These are phyloP conservation scores for Scleropages formosus DNA, from an alignment of 2,797 vertebrate genomes.

Conservation along the genomic window DNA sequence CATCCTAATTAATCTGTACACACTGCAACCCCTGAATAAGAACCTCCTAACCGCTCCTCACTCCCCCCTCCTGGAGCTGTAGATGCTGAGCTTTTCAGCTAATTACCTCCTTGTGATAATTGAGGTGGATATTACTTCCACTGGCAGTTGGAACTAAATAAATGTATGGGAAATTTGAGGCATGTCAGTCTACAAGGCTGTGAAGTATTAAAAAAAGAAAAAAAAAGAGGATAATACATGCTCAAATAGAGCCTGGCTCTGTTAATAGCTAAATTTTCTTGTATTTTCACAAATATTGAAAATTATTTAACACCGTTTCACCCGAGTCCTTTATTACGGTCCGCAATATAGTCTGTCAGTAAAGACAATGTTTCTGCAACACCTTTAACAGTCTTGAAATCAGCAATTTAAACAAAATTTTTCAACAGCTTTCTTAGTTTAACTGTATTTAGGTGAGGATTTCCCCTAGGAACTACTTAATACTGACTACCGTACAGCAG, in stretches of 20 bases:
- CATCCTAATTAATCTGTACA: slow-evolving; percentile 93
- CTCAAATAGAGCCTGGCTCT: slow-evolving; percentile 49
- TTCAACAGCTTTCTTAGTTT: slow-evolving; percentile 8
- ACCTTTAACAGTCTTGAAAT: neutral
- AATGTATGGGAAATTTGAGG: slow-evolving; percentile 41
- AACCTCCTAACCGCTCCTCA: slow-evolving; percentile 57
- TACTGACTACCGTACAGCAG: slow-evolving; percentile 44
- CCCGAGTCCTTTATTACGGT: slow-evolving; percentile 18
- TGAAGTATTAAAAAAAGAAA: slow-evolving; percentile 48
- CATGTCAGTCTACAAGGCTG: slow-evolving; percentile 47
- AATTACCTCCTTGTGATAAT: slow-evolving; percentile 80
- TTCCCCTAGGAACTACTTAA: slow-evolving; percentile 36
- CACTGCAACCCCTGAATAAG: slow-evolving; percentile 48
- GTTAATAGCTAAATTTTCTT: slow-evolving; percentile 22
- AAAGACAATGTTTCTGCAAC: neutral
- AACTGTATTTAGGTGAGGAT: slow-evolving; percentile 29
- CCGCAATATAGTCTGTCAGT: slow-evolving; percentile 20
- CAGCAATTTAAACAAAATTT: slow-evolving; percentile 7
- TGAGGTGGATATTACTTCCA: slow-evolving; percentile 58
- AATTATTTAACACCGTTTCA: slow-evolving; percentile 30
- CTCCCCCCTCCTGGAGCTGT: slow-evolving; percentile 49
- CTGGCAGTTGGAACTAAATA: slow-evolving; percentile 46
- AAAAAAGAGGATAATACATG: slow-evolving; percentile 45
- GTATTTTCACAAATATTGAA: slow-evolving; percentile 16
- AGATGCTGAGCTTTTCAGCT: slow-evolving; percentile 66